These are phyloP conservation scores for Pachypsylla venusta DNA, from an alignment of 1,140 invertebrate genomes.

Conservation along the genomic window DNA sequence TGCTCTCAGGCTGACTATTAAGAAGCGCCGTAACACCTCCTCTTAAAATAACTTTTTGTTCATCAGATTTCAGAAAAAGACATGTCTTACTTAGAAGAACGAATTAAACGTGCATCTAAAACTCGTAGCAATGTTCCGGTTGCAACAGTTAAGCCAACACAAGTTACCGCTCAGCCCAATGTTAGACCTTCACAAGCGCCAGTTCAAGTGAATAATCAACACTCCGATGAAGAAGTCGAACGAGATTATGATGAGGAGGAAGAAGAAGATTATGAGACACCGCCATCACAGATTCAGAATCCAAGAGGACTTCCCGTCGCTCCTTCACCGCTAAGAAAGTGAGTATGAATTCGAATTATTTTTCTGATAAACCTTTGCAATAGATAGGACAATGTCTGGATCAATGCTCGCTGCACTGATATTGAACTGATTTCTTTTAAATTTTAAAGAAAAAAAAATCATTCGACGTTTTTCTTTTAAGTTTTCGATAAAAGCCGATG, in stretches of 20 bases:
- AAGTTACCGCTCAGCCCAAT: too few species aligned
- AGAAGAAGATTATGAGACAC: constrained; percentile 12
- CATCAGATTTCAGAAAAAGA: constrained; percentile 83
- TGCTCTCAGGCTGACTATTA: too few species aligned
- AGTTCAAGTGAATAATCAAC: neutral
- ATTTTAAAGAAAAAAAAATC: too few species aligned
- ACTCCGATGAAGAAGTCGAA: constrained; percentile 1
- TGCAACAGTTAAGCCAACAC: constrained; percentile 24
- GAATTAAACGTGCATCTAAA: constrained; percentile 77
- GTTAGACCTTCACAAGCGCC: neutral
- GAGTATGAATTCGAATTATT: neutral
- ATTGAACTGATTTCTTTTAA: too few species aligned
- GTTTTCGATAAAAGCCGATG: too few species aligned
- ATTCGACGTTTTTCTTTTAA: too few species aligned
- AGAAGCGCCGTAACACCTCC: too few species aligned
- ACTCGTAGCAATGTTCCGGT: constrained; percentile 33
- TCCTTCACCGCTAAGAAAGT: neutral
- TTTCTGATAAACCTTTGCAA: too few species aligned
- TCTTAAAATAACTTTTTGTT: too few species aligned
- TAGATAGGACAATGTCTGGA: too few species aligned
- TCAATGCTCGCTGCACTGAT: too few species aligned
- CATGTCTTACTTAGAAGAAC: constrained; percentile 78
- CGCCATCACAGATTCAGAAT: neutral
- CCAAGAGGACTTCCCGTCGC: neutral
- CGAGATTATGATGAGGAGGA: constrained; percentile 16